Base-by-base conservation (phyloP, 2,113 vertebrate genomes). In the Athene cunicularia region DNA sequence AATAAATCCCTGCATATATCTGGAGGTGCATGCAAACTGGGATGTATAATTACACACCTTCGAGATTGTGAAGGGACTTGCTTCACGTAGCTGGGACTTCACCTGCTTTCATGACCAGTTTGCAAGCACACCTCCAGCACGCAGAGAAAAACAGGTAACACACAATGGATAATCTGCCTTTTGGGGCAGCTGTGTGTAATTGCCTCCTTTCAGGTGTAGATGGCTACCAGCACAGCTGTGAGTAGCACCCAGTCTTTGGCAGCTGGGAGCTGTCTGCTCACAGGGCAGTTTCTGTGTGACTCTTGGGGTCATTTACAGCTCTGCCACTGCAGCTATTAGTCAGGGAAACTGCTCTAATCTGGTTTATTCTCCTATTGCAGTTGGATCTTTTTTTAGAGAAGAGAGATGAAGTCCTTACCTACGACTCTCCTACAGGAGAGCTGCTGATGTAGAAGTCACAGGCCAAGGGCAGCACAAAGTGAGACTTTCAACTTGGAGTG, bases 41-140 rank as follows among this genome's bases (percentile, higher is more conserved):
- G 56, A 75, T 43, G n/a, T 32, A 41, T 4, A 66, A 39, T 43
- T 33, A 41, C 27, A 59, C 0, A 15, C 7, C 23, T 56, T 14
- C 73, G 66, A 39, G 50, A 53, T 3, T 24, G 12, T 37, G 60
- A 86, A 70, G 18, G 32, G 45, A 67, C 47, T 45, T 49, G 39
- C 33, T 87, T 50, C 66, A 28, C 2, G 4, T 21, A 82, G 27
- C 32, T 70, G 60, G 20, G 41, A 68, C 39, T 50, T 76, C 45
- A 62, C 28, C 80, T n/a, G 27, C 7, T 0, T 0, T 15, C 79
- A 47, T 0, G 0, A 17, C 16, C 37, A 24, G 21, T 6, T 8
- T 32, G 52, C 66, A 45, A 70, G 62, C 17, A 37, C 49, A 74
- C 10, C 68, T 80, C 26, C 19, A 55, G 43, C 0, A 2, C 22